phyloP scores from a whole-genome alignment of 2,888 invertebrate genomes.

The Laspeyria flexula region DNA sequence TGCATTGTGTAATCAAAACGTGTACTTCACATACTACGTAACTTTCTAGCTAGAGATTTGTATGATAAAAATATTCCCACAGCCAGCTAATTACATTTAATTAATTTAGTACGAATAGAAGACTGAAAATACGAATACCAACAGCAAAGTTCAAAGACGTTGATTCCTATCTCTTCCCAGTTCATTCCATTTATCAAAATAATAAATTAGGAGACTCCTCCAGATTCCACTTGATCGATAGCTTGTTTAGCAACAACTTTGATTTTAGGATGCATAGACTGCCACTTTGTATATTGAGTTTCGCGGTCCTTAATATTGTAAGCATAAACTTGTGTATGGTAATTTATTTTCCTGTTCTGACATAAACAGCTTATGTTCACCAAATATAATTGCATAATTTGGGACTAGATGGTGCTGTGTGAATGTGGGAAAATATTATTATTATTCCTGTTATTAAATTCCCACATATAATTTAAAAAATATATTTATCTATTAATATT shows the following conservation, averaged over 20 bases:
- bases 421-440: no score
- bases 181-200: slow-evolving; percentile 38
- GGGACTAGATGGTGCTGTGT: no score
- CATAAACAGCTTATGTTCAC: slow-evolving; percentile 18
- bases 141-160: slow-evolving; percentile 28
- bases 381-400: no score
- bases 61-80: slow-evolving; percentile 11
- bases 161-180: slow-evolving; percentile 27
- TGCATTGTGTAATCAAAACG: slow-evolving; percentile 15
- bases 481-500: no score
- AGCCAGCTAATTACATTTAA: slow-evolving; percentile 9
- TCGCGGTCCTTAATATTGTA: slow-evolving; percentile 8
- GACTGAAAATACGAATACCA: slow-evolving; percentile 13
- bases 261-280: slow-evolving; percentile 16
- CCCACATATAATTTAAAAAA: no score
- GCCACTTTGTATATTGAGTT: slow-evolving; percentile 15
- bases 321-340: slow-evolving; percentile 7
- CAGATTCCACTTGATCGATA: slow-evolving; percentile 31
- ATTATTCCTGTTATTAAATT: no score
- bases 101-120: slow-evolving; percentile 4
- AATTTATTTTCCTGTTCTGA: slow-evolving; percentile 16
- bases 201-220: slow-evolving; percentile 30
- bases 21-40: slow-evolving; percentile 5
- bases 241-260: slow-evolving; percentile 21
- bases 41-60: slow-evolving; percentile 11